Evolutionary conservation across 2,888 invertebrate genomes (phyloP), one percentile per base, ranked within the genome.

Genomic region (Drosophila siamana): DNA sequence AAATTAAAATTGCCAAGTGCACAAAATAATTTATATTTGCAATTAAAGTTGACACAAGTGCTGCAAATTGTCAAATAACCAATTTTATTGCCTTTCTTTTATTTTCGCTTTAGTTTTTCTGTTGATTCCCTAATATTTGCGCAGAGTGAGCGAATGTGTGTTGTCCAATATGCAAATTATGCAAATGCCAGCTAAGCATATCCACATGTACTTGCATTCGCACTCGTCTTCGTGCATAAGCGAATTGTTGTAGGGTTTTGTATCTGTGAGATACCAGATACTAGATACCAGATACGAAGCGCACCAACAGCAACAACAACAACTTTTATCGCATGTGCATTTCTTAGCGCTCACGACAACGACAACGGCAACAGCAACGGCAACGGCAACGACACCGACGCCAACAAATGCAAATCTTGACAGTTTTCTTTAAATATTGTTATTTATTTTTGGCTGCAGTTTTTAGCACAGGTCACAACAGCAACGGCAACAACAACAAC

Each of bases 351-450:
- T 75, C 80, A 75, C 80, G 81, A 78, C 74, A 63, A 24, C 24
- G 24, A 24, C 24, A 24, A 75, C 80, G 80, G 75, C 74, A 68
- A 46, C 65, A 50, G 4, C 33, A 33, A 13, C 33, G 13, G 6
- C 36, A 13, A 13, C 36, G 36, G 3, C 36, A 38, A 7, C 36
- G 36, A 78, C 74, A 68, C 51, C 68, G 52, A 63, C 72, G 61
- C 36, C 61, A 46, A 64, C 67, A 84, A 85, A 82, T 86, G 84
- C 84, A 85, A 86, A 84, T 85, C 86, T 86, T 84, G 82, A 86
- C 84, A 86, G 84, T 85, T 84, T 84, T 85, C 78, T 77, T 86
- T 65, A 69, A 79, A 73, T 77, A 79, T 83, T 86, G 83, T 70
- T 80, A 86, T 83, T 74, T 83, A 78, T 80, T 80, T 83, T 86